These are phyloP conservation scores for Cremastinae sp. DNA, from an alignment of 2,888 invertebrate genomes.

Conservation along the genomic window DNA sequence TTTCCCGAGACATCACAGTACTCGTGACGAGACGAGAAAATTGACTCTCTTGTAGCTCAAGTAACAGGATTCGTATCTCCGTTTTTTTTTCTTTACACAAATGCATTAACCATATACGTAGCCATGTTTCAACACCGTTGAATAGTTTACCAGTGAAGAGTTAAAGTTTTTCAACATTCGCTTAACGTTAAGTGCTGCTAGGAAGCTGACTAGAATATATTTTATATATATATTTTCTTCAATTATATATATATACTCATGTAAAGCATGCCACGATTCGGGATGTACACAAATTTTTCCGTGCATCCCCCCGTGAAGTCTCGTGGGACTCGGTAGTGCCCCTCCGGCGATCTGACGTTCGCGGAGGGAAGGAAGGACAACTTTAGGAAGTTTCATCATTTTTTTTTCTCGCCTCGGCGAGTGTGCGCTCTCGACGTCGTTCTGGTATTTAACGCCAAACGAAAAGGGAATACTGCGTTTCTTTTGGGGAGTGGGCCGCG, in stretches of 20 bases:
- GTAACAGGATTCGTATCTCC: constrained; percentile 29
- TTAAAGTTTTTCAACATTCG: constrained; percentile 62
- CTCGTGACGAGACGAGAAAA: constrained; percentile 10
- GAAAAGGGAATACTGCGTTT: constrained; percentile 7
- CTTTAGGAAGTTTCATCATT: constrained; percentile 53
- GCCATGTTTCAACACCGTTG: constrained; percentile 23
- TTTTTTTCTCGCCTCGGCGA: constrained; percentile 51
- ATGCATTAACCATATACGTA: constrained; percentile 11
- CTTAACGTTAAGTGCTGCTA: constrained; percentile 74
- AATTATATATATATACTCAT: constrained; percentile 31
- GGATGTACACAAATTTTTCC: constrained; percentile 30
- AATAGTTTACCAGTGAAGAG: constrained; percentile 63
- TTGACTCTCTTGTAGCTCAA: constrained; percentile 31
- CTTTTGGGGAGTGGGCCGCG: background rate
- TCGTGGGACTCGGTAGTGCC: constrained; percentile 18
- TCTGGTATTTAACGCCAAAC: constrained; percentile 27
- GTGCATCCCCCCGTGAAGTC: constrained; percentile 28
- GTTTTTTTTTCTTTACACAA: constrained; percentile 21
- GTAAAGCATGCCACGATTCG: constrained; percentile 46
- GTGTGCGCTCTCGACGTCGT: constrained; percentile 59
- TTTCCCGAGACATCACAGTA: constrained; percentile 17
- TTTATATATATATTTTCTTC: constrained; percentile 36
- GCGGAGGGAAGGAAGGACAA: constrained; percentile 54
- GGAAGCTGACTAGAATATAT: constrained; percentile 80
- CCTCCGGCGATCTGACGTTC: constrained; percentile 23